phyloP scores from a whole-genome alignment of 2,888 invertebrate species.

The Himalopsyche kuldschensis region DNA sequence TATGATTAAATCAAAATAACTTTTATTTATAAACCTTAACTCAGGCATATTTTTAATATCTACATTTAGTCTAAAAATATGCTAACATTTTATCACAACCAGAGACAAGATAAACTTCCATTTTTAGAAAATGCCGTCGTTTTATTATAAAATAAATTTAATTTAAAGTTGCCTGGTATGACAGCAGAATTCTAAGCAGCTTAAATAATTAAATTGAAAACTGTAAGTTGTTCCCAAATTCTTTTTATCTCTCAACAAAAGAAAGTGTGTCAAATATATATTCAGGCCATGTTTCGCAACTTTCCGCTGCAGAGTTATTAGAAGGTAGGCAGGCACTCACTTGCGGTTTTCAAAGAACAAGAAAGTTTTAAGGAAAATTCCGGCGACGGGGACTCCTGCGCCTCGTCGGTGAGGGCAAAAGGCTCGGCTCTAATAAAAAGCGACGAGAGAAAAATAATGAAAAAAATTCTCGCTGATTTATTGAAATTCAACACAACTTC shows the following conservation, averaged over 20 bases:
- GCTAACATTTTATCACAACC: too few relatives aligned
- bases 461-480: neutral
- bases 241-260: neutral
- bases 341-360: neutral
- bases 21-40: too few relatives aligned
- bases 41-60: too few relatives aligned
- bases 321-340: neutral
- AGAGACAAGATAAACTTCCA: too few relatives aligned
- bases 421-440: neutral
- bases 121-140: too few relatives aligned
- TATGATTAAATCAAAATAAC: too few relatives aligned
- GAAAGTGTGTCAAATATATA: neutral
- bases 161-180: neutral
- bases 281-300: neutral
- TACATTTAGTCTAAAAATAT: too few relatives aligned
- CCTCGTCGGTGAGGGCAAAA: neutral
- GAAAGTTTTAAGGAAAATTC: neutral
- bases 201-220: neutral
- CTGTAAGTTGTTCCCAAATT: neutral
- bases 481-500: neutral
- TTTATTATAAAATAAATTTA: too few relatives aligned
- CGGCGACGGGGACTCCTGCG: neutral
- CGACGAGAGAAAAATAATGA: neutral
- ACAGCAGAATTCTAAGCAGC: neutral
- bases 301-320: neutral